A percentile compares a stretch with the other conserved stretches of the same genome.
These are phyloP conservation scores for Coleophora flavipennella DNA, from an alignment of 2,888 invertebrate genomes.

Conservation along the genomic window DNA sequence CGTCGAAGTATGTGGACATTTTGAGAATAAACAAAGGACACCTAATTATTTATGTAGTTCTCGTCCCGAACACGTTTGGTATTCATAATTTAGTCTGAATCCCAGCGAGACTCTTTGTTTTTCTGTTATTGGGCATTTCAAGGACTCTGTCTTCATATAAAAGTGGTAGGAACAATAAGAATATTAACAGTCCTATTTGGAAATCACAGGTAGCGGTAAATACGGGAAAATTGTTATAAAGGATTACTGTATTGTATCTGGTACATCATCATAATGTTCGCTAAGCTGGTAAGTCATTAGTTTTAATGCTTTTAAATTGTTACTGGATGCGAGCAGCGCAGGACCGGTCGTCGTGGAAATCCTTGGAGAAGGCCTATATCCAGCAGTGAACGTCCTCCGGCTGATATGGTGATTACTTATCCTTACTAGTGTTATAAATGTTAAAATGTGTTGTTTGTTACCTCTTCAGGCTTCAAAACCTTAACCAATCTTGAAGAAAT, in stretches of 20 bases:
- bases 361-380: too few species aligned
- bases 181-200: conserved; percentile 37
- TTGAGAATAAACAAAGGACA: conserved; percentile 48
- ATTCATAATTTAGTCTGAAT: conserved; percentile 59
- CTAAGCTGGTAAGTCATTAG: conserved; percentile 51
- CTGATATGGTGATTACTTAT: too few species aligned
- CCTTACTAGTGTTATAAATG: too few species aligned
- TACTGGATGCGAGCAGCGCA: too few species aligned
- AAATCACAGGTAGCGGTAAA: conserved; percentile 21
- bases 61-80: conserved; percentile 42
- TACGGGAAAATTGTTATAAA: too few species aligned
- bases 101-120: conserved; percentile 49
- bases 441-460: too few species aligned
- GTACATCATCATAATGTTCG: conserved; percentile 37
- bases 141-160: conserved; percentile 55
- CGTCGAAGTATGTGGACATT: conserved; percentile 32
- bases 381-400: too few species aligned
- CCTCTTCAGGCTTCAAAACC: too few species aligned
- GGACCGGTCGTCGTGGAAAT: too few species aligned
- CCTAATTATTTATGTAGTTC: conserved; percentile 54
- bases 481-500: too few species aligned
- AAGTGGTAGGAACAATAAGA: conserved; percentile 40
- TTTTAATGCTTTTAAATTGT: conserved; percentile 3
- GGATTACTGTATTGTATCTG: too few species aligned
- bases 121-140: conserved; percentile 53